These are phyloP conservation scores for Onychomys leucogaster DNA, from an alignment of 2,797 vertebrate species.

Conservation along the genomic window DNA sequence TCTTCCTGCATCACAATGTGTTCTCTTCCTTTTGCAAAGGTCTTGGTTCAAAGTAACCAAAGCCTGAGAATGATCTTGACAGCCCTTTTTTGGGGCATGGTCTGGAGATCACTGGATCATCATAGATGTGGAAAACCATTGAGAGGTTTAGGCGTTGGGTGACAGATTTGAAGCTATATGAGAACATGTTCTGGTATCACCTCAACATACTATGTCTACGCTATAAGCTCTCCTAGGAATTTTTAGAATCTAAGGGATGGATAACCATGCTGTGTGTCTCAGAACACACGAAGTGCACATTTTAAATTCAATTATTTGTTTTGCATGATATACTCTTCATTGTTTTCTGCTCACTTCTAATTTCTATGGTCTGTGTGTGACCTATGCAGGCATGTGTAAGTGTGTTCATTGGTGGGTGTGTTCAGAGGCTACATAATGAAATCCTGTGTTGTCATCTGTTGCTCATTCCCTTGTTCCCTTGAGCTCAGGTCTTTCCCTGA, in stretches of 20 bases:
- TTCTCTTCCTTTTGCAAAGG: fast-evolving
- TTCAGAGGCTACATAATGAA: too few relatives aligned
- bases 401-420: fast-evolving
- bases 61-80: background rate
- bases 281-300: background rate
- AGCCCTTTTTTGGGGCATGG: background rate
- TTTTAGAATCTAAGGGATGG: too few relatives aligned
- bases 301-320: background rate
- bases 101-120: background rate
- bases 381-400: fast-evolving
- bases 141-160: background rate
- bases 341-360: background rate
- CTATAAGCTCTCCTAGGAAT: background rate
- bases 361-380: background rate
- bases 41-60: background rate
- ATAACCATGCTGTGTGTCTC: background rate
- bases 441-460: too few relatives aligned
- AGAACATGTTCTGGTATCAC: background rate
- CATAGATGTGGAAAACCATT: background rate
- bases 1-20: background rate
- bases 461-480: background rate
- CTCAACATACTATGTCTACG: background rate
- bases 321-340: background rate
- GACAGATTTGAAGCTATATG: background rate
- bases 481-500: background rate